Conservation (phyloP, 2,113 vertebrate species). For the Hypocryptadius cinnamomeus region DNA sequence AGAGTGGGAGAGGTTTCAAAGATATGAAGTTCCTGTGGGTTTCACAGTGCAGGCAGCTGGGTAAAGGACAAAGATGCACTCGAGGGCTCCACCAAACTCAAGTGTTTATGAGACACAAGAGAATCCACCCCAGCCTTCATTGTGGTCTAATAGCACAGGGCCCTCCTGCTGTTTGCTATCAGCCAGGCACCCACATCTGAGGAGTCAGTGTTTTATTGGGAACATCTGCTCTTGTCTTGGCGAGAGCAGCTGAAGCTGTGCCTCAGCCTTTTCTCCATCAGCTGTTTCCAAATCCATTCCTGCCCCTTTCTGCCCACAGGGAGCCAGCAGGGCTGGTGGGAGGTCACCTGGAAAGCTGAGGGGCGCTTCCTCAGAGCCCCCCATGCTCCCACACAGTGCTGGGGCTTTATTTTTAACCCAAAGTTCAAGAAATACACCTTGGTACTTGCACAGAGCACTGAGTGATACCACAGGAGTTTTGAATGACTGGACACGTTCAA, state of each 20-base stretch:
- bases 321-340: not conserved
- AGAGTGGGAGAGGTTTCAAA: conserved; percentile 17
- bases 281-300: not conserved
- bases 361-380: not conserved
- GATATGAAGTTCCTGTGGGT: not conserved
- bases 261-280: not conserved
- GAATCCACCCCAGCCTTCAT: not conserved
- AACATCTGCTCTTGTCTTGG: not conserved
- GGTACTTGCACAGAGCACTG: not conserved
- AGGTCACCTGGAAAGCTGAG: not conserved
- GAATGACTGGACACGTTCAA: not conserved
- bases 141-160: not conserved
- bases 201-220: not conserved
- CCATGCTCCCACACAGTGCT: not conserved
- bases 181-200: conserved; percentile 14
- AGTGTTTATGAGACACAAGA: not conserved
- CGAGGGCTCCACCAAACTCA: not conserved
- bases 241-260: not conserved
- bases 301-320: not conserved
- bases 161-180: not conserved
- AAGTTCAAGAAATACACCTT: not conserved
- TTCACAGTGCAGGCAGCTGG: not conserved
- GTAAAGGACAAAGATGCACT: not conserved
- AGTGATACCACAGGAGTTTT: not conserved
- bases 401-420: not conserved